These are phyloP conservation scores for Cheilosia urbana DNA, from an alignment of 2,888 invertebrate genomes.

Conservation along the genomic window DNA sequence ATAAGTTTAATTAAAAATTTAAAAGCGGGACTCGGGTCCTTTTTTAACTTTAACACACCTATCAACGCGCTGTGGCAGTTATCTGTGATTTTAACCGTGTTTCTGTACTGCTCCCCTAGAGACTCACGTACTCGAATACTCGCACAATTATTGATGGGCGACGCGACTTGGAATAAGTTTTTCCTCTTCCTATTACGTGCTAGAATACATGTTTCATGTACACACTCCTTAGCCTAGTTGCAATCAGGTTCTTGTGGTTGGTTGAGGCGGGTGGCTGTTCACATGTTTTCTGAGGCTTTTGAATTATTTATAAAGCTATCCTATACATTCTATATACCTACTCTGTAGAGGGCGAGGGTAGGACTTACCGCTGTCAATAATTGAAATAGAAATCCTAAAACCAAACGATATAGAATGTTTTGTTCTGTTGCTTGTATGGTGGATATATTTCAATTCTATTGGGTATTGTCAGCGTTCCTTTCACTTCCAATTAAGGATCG, in stretches of 20 bases:
- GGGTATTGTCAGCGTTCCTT: slow-evolving; percentile 42
- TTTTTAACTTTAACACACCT: slow-evolving; percentile 20
- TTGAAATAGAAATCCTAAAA: slow-evolving; percentile 64
- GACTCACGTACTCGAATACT: not conserved
- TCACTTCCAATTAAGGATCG: slow-evolving; percentile 59
- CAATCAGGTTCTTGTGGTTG: not conserved
- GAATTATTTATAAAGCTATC: slow-evolving; percentile 64
- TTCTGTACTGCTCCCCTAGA: slow-evolving; percentile 12
- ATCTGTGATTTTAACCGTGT: slow-evolving; percentile 32
- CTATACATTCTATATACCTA: not conserved
- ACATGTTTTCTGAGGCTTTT: slow-evolving; percentile 32
- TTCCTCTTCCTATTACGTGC: slow-evolving; percentile 18
- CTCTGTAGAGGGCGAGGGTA: not conserved
- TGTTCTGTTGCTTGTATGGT: slow-evolving; percentile 21
- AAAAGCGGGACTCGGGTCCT: not conserved
- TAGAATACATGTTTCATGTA: slow-evolving; percentile 5
- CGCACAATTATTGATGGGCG: slow-evolving; percentile 46
- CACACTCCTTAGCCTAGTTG: slow-evolving; percentile 28
- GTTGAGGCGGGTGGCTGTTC: not conserved
- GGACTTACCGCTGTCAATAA: slow-evolving; percentile 50
- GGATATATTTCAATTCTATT: slow-evolving; percentile 41
- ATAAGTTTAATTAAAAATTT: slow-evolving; percentile 57
- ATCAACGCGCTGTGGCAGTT: slow-evolving; percentile 42
- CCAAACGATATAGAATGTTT: slow-evolving; percentile 46
- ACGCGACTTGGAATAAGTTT: slow-evolving; percentile 31